Evolutionary conservation across 2,113 vertebrate species (phyloP), one percentile per base, ranked within the genome.

Genomic region (Hippocampus barbouri): DNA sequence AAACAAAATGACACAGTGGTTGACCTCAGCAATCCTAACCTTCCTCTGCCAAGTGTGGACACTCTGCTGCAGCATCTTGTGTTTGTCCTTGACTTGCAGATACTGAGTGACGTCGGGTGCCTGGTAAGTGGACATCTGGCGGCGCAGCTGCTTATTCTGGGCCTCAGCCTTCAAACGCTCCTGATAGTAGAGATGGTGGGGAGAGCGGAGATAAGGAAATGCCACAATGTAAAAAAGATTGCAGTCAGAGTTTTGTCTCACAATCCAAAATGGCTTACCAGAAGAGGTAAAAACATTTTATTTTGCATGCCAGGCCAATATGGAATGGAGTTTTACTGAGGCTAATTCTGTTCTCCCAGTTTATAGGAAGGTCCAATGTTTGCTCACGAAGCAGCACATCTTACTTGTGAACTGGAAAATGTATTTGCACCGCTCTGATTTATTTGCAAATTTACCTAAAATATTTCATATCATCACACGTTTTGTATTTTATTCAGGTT

Each of bases 11-110:
- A 53, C 1, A 38, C 2, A 18, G 4, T 21, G 0, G 47, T 38
- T 81, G 78, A 89, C 89, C 85, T 88, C 83, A n/a, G 82, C 78
- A 10, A 88, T 54, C 16, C n/a, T 60, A 21, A 81, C 78, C 72
- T 83, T 88, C 38, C 84, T 83, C 68, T 88, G 74, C 84, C 71
- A 85, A 0, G 12, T 80, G 69, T 62, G 76, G 57, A 88, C 9
- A 21, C 8, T 83, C 66, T 81, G 61, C 70, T 65, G 83, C 66
- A 89, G 79, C 72, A 72, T 79, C 78, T 70, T 87, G 76, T 76
- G 71, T 62, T 68, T 85, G n/a, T 77, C 77, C 76, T 85, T 90
- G 38, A 79, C 30, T 0, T 43, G n/a, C 30, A 88, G 40, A 73
- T 88, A 88, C 4, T 85, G 74, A 0, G 7, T 16, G 70, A 86